A percentile compares a stretch with the other conserved stretches of the same genome.
Conservation (phyloP, 2,797 vertebrate genomes). For the Poecilia wingei region DNA sequence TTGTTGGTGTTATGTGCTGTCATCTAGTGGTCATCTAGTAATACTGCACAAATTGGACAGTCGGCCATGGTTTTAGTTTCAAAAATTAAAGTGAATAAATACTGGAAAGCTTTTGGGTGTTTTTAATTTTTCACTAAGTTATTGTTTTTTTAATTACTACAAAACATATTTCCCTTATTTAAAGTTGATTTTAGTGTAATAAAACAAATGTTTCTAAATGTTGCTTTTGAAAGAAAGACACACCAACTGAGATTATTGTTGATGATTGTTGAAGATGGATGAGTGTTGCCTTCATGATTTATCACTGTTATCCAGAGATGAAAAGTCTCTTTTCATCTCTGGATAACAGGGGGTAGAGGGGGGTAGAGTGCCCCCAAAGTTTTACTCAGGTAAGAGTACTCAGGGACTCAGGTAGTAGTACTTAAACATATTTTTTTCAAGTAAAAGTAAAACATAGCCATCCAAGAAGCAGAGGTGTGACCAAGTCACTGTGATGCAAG, state of each 20-base stretch:
- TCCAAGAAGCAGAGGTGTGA: too few species aligned
- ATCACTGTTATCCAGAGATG: neutral
- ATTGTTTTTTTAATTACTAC: neutral
- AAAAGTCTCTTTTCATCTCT: too few species aligned
- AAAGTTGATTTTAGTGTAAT: neutral
- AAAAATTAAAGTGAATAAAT: neutral
- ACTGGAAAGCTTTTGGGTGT: neutral
- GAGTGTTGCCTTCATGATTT: neutral
- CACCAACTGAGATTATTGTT: neutral
- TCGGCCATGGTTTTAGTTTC: neutral
- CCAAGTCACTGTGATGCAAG: too few species aligned
- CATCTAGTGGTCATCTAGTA: neutral
- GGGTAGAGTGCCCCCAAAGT: too few species aligned
- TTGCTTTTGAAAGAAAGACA: neutral
- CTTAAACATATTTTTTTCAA: too few species aligned
- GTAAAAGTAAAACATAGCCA: too few species aligned
- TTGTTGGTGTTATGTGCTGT: neutral
- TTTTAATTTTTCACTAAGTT: neutral
- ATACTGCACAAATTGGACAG: neutral
- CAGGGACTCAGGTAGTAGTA: too few species aligned
- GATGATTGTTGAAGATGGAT: neutral
- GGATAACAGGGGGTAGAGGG: too few species aligned
- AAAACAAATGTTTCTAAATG: neutral
- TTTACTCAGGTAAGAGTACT: too few species aligned
- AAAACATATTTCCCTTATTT: neutral